Conservation (phyloP, 2,888 invertebrate genomes). For the Agrochola macilenta region DNA sequence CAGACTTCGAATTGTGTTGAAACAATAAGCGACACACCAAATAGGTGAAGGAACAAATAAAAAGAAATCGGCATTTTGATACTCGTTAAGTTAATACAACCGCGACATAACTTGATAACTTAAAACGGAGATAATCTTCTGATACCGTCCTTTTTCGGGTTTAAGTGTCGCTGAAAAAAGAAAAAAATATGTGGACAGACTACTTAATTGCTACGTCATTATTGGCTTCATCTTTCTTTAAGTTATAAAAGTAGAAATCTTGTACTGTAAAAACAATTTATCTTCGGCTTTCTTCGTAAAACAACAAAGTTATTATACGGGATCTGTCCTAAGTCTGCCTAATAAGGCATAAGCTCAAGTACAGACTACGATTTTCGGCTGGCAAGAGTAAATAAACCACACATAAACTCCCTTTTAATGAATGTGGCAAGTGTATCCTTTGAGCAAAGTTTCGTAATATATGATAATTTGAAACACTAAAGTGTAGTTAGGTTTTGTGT, state of each 20-base stretch:
- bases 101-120: slow-evolving; percentile 43
- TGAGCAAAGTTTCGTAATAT: slow-evolving; percentile 10
- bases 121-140: slow-evolving; percentile 2
- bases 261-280: neutral
- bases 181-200: neutral
- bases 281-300: slow-evolving; percentile 7
- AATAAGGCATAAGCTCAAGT: neutral
- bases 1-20: neutral
- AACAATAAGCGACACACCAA: neutral
- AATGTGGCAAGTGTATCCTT: slow-evolving; percentile 10
- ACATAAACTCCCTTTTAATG: neutral
- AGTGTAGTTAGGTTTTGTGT: neutral
- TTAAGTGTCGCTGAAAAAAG: neutral
- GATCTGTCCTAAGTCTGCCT: slow-evolving; percentile 8
- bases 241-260: neutral
- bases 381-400: slow-evolving; percentile 7
- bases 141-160: neutral
- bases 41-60: neutral
- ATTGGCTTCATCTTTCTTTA: slow-evolving; percentile 5
- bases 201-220: neutral
- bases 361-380: neutral
- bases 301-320: slow-evolving; percentile 5
- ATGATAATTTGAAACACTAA: slow-evolving; percentile 26
- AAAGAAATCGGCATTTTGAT: neutral
- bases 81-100: slow-evolving; percentile 27